Conservation (phyloP, 1,140 invertebrate genomes). For the Sarcophaga peregrina region DNA sequence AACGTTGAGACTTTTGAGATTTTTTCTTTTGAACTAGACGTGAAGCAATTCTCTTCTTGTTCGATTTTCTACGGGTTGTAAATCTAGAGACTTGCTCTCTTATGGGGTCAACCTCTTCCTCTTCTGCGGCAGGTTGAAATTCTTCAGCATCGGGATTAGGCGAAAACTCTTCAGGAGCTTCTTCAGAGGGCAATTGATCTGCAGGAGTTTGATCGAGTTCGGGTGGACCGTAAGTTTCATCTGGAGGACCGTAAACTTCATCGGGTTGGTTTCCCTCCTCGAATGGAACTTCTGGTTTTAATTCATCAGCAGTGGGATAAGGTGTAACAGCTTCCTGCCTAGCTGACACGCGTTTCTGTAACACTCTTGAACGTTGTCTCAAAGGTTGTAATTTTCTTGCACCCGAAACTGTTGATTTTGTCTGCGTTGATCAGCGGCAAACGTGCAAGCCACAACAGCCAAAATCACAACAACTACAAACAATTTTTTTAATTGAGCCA, state of each 20-base stretch:
- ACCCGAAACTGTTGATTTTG: neutral
- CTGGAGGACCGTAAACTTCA: slow-evolving; percentile 57
- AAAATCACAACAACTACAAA: slow-evolving; percentile 30
- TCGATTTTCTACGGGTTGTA: slow-evolving; percentile 43
- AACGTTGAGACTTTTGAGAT: slow-evolving; percentile 12
- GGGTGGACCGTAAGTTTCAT: slow-evolving; percentile 45
- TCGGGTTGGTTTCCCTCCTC: slow-evolving; percentile 49
- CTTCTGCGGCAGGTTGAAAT: slow-evolving; percentile 30
- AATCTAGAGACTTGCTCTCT: slow-evolving; percentile 31
- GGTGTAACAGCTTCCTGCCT: slow-evolving; percentile 49
- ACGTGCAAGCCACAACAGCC: slow-evolving; percentile 18
- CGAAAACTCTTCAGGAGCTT: slow-evolving; percentile 43
- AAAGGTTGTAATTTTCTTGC: slow-evolving; percentile 17
- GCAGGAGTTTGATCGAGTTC: slow-evolving; percentile 35
- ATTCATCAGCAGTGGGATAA: slow-evolving; percentile 57
- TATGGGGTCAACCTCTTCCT: slow-evolving; percentile 38
- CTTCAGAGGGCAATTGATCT: slow-evolving; percentile 56
- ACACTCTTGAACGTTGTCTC: slow-evolving; percentile 1
- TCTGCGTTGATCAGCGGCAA: slow-evolving; percentile 22
- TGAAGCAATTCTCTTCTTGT: slow-evolving; percentile 23
- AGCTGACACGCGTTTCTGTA: slow-evolving; percentile 32
- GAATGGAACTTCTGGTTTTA: slow-evolving; percentile 54
- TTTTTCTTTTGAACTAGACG: slow-evolving; percentile 19
- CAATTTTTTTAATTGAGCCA: slow-evolving; percentile 14
- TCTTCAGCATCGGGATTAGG: slow-evolving; percentile 45